Base-by-base conservation (phyloP, 2,113 vertebrate genomes). In the Saguinus imperator region DNA sequence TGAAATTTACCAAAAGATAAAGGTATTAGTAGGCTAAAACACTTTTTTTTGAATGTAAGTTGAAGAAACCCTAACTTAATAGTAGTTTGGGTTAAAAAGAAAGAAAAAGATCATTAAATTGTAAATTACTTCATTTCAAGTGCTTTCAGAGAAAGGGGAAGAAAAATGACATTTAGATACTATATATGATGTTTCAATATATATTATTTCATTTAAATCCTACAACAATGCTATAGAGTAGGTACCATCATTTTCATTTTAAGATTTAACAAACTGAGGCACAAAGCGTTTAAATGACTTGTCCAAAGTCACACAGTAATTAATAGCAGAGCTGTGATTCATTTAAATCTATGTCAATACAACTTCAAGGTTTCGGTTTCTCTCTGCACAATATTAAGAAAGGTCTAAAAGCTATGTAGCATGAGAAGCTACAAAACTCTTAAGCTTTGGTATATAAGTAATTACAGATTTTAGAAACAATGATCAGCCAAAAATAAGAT, bases 391-490 rank as follows among this genome's bases (percentile, higher is more conserved):
- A 17, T 11, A 52, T 1, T 0, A 6, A n/a, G 12, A 91, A 82
- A 18, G 10, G 18, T 93, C 70, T 37, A 87, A 77, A 79, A 92
- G 45, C 43, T n/a, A 72, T 4, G 20, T n/a, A 40, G 37, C 50
- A 66, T 9, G 21, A 91, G 70, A 73, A 86, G 25, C 32, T 79
- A 88, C 6, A 29, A 29, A 58, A 58, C 12, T 25, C 79, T 87
- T 73, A 64, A 64, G 32, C 16, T 45, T 83, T 14, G 52, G 13
- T 68, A 68, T 48, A 3, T 35, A 68, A 27, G 17, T 84, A 92
- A 94, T 79, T 45, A 90, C 0, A 96, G 29, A 89, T 86, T 73
- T 88, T 93, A 97, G 32, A 52, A 92, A 58, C n/a, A 96, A 92
- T 32, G 45, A 64, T 58, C n/a, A 93, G 66, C 35, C 77, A 29